Evolutionary conservation across 2,888 invertebrate genomes (phyloP).

Genomic region (Tetropium fuscum): DNA sequence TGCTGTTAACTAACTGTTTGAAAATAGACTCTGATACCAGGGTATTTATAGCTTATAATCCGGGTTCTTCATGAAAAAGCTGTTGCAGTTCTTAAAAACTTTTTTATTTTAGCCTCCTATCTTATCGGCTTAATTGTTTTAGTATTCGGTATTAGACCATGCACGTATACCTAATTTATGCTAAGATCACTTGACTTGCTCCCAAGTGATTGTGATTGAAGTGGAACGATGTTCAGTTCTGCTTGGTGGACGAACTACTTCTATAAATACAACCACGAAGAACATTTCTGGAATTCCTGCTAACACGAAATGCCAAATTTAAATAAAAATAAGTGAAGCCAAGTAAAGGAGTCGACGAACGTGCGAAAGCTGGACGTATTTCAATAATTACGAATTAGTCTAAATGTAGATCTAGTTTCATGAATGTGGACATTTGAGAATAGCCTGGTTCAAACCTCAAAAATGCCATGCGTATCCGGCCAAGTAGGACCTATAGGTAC

Average conservation of each 20-base stretch:
- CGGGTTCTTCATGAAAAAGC: too few species aligned
- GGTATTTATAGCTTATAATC: too few species aligned
- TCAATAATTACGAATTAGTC: not conserved
- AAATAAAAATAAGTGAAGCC: conserved; percentile 8
- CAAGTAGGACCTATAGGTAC: too few species aligned
- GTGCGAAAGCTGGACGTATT: not conserved
- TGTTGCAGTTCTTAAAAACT: too few species aligned
- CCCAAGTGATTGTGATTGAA: not conserved
- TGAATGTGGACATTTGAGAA: too few species aligned
- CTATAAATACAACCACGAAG: conserved; percentile 18
- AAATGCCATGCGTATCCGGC: too few species aligned
- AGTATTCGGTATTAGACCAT: not conserved
- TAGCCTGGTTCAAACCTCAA: too few species aligned
- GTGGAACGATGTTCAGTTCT: not conserved
- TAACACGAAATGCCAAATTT: conserved; percentile 9
- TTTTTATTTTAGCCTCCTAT: too few species aligned
- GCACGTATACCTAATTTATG: not conserved
- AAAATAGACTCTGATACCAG: too few species aligned
- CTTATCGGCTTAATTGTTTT: not conserved
- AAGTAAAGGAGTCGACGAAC: too few species aligned
- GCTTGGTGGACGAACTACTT: conserved; percentile 13
- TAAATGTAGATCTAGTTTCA: conserved; percentile 4
- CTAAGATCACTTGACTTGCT: not conserved
- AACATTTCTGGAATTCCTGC: conserved; percentile 10
- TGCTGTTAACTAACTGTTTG: too few species aligned